phyloP scores from a whole-genome alignment of 2,797 vertebrate species.

The Enteromius radiatus region DNA sequence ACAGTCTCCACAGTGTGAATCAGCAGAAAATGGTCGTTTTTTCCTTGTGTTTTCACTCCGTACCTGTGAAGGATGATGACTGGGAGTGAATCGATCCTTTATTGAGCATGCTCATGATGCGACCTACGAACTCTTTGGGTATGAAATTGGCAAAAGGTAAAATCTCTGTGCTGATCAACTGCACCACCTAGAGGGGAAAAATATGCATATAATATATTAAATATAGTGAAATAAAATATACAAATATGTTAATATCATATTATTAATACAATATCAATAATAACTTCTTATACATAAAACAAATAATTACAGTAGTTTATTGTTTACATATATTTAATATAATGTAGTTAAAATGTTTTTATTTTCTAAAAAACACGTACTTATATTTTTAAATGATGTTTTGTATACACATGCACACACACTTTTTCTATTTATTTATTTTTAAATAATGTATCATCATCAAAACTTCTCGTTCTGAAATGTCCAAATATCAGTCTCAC shows the following conservation, averaged over 20 bases:
- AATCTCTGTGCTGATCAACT: slow-evolving; percentile 97
- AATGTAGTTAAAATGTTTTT: neutral
- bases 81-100: slow-evolving; percentile 98
- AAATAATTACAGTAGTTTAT: neutral
- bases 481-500: slow-evolving; percentile 1
- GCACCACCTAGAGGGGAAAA: slow-evolving; percentile 87
- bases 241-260: neutral
- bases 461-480: neutral
- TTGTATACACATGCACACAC: neutral
- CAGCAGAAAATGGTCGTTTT: neutral
- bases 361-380: neutral
- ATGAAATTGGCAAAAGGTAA: slow-evolving; percentile 98
- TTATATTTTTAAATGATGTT: neutral
- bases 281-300: neutral
- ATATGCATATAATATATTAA: neutral
- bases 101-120: slow-evolving; percentile 99
- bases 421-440: neutral
- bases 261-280: neutral
- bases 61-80: slow-evolving; percentile 97
- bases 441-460: neutral
- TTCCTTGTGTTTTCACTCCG: slow-evolving; percentile 7
- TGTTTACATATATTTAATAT: neutral
- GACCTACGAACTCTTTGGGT: slow-evolving; percentile 98
- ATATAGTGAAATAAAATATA: neutral
- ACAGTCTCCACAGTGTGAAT: neutral